phyloP scores from a whole-genome alignment of 2,797 vertebrate species.

The Hyperoplus immaculatus region DNA sequence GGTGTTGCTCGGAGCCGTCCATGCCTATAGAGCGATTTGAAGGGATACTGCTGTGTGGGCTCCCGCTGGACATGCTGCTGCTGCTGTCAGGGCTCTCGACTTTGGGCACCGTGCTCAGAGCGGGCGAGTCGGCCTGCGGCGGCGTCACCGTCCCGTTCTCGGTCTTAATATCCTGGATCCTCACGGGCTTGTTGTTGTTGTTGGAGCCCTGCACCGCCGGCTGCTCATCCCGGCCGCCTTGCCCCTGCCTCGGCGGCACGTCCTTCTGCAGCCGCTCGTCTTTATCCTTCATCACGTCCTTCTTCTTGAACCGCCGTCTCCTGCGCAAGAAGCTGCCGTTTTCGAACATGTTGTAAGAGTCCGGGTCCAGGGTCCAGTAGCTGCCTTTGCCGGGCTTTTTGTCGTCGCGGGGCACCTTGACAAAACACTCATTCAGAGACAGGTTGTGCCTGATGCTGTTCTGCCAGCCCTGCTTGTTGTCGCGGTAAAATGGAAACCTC shows the following conservation, averaged over 20 bases:
- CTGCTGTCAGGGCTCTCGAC: slow-evolving; percentile 96
- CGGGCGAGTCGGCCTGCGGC: slow-evolving; percentile 91
- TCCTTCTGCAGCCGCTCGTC: slow-evolving; percentile 93
- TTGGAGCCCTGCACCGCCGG: slow-evolving; percentile 79
- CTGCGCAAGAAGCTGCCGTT: slow-evolving; percentile 95
- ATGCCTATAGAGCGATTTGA: slow-evolving; percentile 89
- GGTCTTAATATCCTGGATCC: slow-evolving; percentile 97
- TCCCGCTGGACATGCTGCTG: slow-evolving; percentile 94
- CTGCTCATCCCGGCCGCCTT: slow-evolving; percentile 84
- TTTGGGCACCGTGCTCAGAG: slow-evolving; percentile 90
- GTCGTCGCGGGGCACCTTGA: slow-evolving; percentile 95
- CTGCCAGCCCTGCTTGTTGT: slow-evolving; percentile 97
- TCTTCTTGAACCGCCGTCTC: slow-evolving; percentile 95
- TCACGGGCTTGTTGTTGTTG: slow-evolving; percentile 81
- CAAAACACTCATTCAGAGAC: slow-evolving; percentile 94
- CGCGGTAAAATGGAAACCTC: slow-evolving; percentile 94
- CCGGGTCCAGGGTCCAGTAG: slow-evolving; percentile 96
- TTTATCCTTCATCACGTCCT: slow-evolving; percentile 94
- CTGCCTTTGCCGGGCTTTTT: slow-evolving; percentile 96
- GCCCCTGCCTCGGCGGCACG: slow-evolving; percentile 73
- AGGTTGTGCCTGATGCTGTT: slow-evolving; percentile 94
- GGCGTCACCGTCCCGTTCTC: slow-evolving; percentile 94
- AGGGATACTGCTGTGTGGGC: slow-evolving; percentile 89
- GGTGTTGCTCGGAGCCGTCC: slow-evolving; percentile 88
- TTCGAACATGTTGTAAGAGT: slow-evolving; percentile 98